Evolutionary conservation across 2,113 vertebrate genomes (phyloP).

Genomic region (Myrmophylax atrothorax): DNA sequence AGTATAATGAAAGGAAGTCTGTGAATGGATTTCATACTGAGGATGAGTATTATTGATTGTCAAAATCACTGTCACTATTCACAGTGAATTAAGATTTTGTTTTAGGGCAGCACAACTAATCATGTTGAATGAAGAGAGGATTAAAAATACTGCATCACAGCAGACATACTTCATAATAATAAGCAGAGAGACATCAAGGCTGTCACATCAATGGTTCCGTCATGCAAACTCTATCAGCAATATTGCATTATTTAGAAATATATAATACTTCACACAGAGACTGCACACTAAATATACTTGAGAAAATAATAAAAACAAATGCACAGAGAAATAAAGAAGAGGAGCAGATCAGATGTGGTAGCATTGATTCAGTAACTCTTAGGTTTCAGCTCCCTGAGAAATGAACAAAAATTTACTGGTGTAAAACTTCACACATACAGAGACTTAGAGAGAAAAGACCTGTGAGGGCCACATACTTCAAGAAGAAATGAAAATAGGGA

Average conservation of each 20-base stretch:
- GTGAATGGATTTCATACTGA: background rate
- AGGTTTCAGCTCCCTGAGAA: background rate
- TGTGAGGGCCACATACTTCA: background rate
- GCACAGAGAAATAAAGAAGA: background rate
- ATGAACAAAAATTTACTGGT: background rate
- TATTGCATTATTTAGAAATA: slow-evolving; percentile 34
- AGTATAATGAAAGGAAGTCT: background rate
- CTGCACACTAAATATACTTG: background rate
- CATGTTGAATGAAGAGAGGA: background rate
- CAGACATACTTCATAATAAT: slow-evolving; percentile 36
- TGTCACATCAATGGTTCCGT: slow-evolving; percentile 8
- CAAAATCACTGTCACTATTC: background rate
- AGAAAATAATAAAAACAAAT: slow-evolving; percentile 34
- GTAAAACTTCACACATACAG: background rate
- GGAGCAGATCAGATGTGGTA: background rate
- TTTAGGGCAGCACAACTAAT: background rate
- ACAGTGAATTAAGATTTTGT: slow-evolving; percentile 29
- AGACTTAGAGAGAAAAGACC: background rate
- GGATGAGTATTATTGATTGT: background rate
- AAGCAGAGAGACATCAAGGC: slow-evolving; percentile 31
- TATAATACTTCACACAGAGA: background rate
- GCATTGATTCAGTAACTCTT: background rate
- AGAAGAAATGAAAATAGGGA: background rate
- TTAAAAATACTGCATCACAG: background rate
- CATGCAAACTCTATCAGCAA: slow-evolving; percentile 2